Base-by-base conservation (phyloP, 2,888 invertebrate species). In the Choreutis nemorana region DNA sequence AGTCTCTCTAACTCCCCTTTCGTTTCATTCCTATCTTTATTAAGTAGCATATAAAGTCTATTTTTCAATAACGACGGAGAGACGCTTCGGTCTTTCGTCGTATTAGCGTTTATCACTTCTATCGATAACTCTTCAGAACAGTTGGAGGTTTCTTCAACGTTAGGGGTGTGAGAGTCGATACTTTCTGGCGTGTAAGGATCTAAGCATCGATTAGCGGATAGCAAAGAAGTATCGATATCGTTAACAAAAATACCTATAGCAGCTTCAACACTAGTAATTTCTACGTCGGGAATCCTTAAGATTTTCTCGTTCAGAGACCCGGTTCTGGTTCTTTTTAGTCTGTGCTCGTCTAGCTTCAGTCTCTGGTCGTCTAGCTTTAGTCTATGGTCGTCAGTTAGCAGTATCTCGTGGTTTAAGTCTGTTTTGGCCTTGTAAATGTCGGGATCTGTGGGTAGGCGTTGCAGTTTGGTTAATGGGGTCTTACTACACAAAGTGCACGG, bases 141-240 rank as follows among this genome's bases (percentile, higher is more conserved):
- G 0, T 56, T 45, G 1, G 57, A 71, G 0, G 50, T 53, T 0
- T 46, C 43, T 21, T 77, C 84, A 0, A 82, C 77, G 35, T 81
- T 79, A 0, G 90, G 90, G 24, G 88, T 87, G 45, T 85, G 88
- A 12, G 90, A 89, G 48, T 90, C 90, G 39, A 85, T 81, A 57
- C 89, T 90, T 49, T 91, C 91, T n/a, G 91, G 91, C 0, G 91
- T 91, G 46, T 91, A 91, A 0, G 91, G 90, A 44, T 89, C 89
- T 47, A 85, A 65, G 48, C 70, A 73, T 3, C 42, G 61, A 2
- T 50, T 39, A 0, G 66, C 67, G 5, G 58, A 58, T 1, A 84
- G 50, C 14, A 81, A 50, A 1, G 80, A 73, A 3, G 65, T 71
- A 41, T 84, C 84, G 7, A 83, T 61, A 30, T 81, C 79, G 40